These are phyloP conservation scores for Alitta virens DNA, from an alignment of 2,888 invertebrate genomes.

Conservation along the genomic window DNA sequence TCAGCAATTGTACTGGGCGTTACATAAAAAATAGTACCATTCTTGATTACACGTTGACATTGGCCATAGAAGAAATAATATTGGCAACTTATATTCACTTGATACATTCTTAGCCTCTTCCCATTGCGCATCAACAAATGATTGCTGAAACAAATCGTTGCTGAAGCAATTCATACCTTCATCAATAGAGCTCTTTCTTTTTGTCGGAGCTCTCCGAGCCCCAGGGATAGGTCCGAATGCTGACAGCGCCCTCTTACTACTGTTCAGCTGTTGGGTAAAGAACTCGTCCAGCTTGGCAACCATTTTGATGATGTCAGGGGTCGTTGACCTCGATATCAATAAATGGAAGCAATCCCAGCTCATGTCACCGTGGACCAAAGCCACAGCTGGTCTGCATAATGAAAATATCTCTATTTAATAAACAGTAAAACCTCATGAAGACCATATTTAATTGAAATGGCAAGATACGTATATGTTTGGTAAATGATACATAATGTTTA, in stretches of 20 bases:
- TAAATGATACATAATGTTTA: no score
- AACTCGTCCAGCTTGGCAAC: constrained; percentile 94
- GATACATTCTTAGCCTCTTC: no score
- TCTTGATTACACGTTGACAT: no score
- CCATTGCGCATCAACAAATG: no score
- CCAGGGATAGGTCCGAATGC: constrained; percentile 62
- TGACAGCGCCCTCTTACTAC: constrained; percentile 87
- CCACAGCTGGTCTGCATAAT: constrained; percentile 71
- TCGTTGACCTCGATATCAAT: constrained; percentile 94
- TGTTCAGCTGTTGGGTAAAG: constrained; percentile 96
- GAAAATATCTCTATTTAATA: neutral
- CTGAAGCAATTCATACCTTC: constrained; percentile 2
- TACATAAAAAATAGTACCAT: no score
- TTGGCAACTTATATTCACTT: no score
- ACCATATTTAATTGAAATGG: neutral
- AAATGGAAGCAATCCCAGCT: constrained; percentile 94
- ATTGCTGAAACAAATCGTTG: no score
- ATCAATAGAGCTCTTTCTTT: constrained; percentile 9
- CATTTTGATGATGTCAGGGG: constrained; percentile 95
- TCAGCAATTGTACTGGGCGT: no score
- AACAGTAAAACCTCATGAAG: neutral
- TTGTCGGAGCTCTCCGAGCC: constrained; percentile 15
- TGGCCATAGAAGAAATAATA: no score
- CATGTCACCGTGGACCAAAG: constrained; percentile 87
- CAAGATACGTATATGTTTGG: no score